phyloP scores from a whole-genome alignment of 2,113 vertebrate genomes.

The Aix galericulata region DNA sequence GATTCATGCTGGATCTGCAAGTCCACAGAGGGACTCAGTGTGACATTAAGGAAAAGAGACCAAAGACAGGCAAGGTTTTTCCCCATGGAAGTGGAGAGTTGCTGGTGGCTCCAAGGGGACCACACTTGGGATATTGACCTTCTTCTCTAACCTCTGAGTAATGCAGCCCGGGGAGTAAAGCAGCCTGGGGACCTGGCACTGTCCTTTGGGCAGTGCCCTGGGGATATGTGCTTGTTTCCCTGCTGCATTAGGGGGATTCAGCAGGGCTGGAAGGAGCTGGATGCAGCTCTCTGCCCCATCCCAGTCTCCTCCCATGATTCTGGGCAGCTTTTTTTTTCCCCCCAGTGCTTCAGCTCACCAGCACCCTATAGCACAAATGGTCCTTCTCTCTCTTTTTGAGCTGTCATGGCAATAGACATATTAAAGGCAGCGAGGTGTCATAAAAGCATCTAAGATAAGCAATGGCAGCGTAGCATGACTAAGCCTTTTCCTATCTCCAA shows the following conservation, averaged over 20 bases:
- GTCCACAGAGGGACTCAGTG: too few relatives aligned
- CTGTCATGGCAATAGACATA: rapidly evolving
- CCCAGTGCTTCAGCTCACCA: rapidly evolving
- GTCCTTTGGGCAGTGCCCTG: not conserved
- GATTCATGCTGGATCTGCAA: not conserved
- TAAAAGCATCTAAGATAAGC: not conserved
- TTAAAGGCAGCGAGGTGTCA: not conserved
- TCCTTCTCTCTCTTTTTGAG: not conserved
- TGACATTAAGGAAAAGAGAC: not conserved
- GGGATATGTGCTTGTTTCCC: not conserved
- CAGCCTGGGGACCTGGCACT: not conserved
- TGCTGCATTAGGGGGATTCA: rapidly evolving
- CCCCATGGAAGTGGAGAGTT: not conserved
- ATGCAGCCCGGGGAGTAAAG: not conserved
- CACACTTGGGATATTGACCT: not conserved
- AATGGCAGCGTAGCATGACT: not conserved
- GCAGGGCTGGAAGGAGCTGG: not conserved
- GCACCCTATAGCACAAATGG: not conserved
- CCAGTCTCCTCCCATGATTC: not conserved
- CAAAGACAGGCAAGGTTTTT: not conserved
- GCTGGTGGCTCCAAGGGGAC: not conserved
- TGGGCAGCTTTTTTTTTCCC: not conserved
- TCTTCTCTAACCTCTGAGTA: not conserved
- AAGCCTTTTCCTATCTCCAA: conserved; percentile 5
- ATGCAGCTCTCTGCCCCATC: not conserved